These are phyloP conservation scores for Eptesicus fuscus DNA, from an alignment of 2,113 vertebrate genomes.

Conservation along the genomic window DNA sequence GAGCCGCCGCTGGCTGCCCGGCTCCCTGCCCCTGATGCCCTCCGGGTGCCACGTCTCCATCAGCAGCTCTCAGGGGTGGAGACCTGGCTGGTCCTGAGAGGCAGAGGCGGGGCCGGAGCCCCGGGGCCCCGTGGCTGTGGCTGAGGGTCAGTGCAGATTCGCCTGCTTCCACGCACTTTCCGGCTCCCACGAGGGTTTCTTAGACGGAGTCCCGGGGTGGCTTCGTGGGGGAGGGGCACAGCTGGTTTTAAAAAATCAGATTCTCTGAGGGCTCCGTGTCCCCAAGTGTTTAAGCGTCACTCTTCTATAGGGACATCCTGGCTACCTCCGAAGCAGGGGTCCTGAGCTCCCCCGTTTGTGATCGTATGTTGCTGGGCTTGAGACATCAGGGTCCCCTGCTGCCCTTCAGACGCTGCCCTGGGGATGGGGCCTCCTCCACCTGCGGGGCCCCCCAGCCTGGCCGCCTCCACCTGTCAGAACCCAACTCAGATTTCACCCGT, in stretches of 20 bases:
- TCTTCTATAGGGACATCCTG: neutral
- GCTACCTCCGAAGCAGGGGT: no score
- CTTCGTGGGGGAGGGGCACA: neutral
- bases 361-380: fast-evolving
- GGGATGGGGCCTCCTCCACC: fast-evolving
- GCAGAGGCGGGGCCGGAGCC: neutral
- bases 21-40: neutral
- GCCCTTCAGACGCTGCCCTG: neutral
- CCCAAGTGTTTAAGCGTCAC: neutral
- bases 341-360: neutral
- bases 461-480: neutral
- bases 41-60: neutral
- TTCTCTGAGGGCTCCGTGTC: neutral
- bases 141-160: fast-evolving
- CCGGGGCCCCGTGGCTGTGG: neutral
- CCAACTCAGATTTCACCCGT: neutral
- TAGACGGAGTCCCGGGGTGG: neutral
- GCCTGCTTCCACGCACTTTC: neutral
- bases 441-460: fast-evolving
- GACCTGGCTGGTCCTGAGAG: neutral
- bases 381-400: fast-evolving
- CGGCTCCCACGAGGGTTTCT: neutral
- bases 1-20: neutral
- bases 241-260: neutral
- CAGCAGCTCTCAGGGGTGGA: neutral